These are phyloP conservation scores for Macrostomum lignano DNA, from an alignment of 1,140 invertebrate species.

Conservation along the genomic window DNA sequence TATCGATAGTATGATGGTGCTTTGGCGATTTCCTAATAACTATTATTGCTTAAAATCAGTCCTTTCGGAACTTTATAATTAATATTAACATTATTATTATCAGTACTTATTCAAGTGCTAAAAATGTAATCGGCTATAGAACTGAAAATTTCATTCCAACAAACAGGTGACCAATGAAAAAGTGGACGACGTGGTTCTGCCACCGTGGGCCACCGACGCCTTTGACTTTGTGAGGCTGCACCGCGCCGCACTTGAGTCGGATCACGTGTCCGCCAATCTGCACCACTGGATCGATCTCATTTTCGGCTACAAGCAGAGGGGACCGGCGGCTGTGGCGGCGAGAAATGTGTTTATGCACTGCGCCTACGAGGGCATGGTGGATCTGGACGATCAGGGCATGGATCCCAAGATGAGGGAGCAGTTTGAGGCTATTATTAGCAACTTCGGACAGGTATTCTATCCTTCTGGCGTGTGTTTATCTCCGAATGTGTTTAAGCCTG, in stretches of 20 bases:
- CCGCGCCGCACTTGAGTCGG: slow-evolving; percentile 59
- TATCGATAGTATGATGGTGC: no score
- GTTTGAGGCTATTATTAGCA: slow-evolving; percentile 95
- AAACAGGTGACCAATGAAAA: slow-evolving; percentile 50
- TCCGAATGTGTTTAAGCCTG: no score
- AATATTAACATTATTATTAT: no score
- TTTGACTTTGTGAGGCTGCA: slow-evolving; percentile 60
- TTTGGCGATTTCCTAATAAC: no score
- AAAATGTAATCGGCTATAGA: no score
- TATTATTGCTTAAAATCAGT: no score
- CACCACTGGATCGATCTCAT: slow-evolving; percentile 98
- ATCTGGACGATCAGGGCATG: slow-evolving; percentile 77
- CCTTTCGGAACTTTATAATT: no score
- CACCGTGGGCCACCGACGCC: slow-evolving; percentile 74
- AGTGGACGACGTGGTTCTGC: slow-evolving; percentile 66
- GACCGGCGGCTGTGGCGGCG: slow-evolving; percentile 49
- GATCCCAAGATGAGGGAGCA: slow-evolving; percentile 94
- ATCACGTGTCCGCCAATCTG: slow-evolving; percentile 78
- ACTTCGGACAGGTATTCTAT: slow-evolving; percentile 99
- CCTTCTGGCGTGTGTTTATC: no score
- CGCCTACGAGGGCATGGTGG: slow-evolving; percentile 96
- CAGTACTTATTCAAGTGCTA: no score
- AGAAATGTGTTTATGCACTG: slow-evolving; percentile 93
- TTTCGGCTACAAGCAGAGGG: slow-evolving; percentile 89
- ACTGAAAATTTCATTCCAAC: slow-evolving; percentile 56